Evolutionary conservation across 2,797 vertebrate species (phyloP).

Genomic region (Myotis findleyi): DNA sequence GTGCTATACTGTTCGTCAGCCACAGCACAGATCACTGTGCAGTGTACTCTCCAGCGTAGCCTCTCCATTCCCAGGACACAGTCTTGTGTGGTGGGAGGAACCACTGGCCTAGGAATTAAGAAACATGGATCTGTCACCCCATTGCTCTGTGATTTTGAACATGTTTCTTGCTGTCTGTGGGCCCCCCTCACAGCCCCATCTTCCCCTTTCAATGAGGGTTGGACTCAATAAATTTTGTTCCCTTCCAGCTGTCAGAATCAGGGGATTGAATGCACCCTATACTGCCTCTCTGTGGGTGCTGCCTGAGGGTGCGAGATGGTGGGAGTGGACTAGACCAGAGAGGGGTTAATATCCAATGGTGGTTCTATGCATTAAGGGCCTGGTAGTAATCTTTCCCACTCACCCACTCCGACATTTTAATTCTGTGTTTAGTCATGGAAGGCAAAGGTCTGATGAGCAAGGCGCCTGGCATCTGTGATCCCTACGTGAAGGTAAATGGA

Average conservation of each 20-base stretch:
- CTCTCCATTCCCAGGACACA: background rate
- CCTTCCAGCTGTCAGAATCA: background rate
- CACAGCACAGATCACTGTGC: fast-evolving
- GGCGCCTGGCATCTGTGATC: slow-evolving; percentile 85
- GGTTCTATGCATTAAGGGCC: background rate
- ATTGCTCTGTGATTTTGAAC: background rate
- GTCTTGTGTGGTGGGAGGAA: background rate
- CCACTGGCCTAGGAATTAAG: background rate
- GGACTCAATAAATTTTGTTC: background rate
- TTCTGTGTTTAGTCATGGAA: slow-evolving; percentile 92
- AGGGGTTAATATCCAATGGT: background rate
- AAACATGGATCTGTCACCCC: background rate
- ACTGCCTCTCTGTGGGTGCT: background rate
- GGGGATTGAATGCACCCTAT: background rate
- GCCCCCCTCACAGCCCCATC: background rate
- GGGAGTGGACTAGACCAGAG: background rate
- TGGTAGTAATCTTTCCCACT: background rate
- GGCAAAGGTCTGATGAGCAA: slow-evolving; percentile 89
- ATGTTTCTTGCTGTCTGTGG: background rate
- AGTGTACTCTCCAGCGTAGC: background rate
- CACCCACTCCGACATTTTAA: background rate
- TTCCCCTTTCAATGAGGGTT: background rate
- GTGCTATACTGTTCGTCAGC: fast-evolving
- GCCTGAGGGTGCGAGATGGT: background rate
- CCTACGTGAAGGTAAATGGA: slow-evolving; percentile 92